A percentile compares a stretch with the other conserved stretches of the same genome.
Evolutionary conservation across 1,140 invertebrate species (phyloP).

Genomic region (Arion vulgaris): DNA sequence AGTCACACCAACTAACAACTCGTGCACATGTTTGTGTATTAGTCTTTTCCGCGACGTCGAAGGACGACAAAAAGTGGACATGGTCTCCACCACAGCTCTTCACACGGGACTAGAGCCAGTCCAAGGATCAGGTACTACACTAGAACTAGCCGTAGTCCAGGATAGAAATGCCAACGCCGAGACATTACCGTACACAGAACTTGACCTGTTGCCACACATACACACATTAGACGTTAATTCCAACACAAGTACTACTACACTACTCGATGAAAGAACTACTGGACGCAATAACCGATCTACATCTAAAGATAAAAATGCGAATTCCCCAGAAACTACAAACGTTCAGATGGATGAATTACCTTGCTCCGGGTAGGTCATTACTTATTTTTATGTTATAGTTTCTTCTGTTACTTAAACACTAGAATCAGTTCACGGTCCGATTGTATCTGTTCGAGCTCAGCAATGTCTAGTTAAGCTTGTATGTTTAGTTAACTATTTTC

Average conservation of each 20-base stretch:
- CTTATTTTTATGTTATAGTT: neutral
- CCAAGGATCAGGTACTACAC: neutral
- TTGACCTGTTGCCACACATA: neutral
- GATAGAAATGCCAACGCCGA: neutral
- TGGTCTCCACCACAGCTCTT: neutral
- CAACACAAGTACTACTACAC: neutral
- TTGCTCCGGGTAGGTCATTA: neutral
- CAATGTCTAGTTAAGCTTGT: no score
- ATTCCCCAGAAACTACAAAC: neutral
- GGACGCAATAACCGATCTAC: neutral
- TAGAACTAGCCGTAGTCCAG: neutral
- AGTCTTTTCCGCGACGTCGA: conserved; percentile 13
- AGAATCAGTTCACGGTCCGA: no score
- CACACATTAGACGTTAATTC: neutral
- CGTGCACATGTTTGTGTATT: conserved; percentile 22
- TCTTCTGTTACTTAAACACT: no score
- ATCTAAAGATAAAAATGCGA: neutral
- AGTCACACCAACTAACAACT: conserved; percentile 15
- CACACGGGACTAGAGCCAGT: neutral
- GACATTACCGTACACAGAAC: neutral
- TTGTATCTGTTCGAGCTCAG: no score
- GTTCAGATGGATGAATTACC: neutral
- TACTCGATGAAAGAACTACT: neutral
- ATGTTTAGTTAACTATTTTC: no score
- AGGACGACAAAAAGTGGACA: neutral